phyloP scores from a whole-genome alignment of 2,888 invertebrate genomes.

The Stegophylla sp. region DNA sequence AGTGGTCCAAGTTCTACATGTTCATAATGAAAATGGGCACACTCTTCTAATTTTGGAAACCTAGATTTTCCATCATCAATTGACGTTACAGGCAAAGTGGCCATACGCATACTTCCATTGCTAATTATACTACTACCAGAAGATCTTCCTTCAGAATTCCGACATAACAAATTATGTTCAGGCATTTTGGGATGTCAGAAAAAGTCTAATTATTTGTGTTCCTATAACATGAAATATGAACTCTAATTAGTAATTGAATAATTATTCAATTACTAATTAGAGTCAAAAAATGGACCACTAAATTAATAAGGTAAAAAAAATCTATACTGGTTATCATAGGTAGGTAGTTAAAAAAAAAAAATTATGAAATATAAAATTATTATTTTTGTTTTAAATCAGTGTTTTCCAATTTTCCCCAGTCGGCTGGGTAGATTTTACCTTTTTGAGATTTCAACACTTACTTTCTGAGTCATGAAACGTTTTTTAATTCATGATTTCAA shows the following conservation, averaged over 20 bases:
- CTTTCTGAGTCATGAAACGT: too few species aligned
- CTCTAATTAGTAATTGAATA: not conserved
- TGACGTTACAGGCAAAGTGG: conserved; percentile 60
- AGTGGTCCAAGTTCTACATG: conserved; percentile 85
- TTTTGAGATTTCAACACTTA: too few species aligned
- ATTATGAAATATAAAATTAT: not conserved
- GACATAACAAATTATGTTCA: conserved; percentile 37
- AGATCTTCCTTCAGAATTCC: conserved; percentile 50
- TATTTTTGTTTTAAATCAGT: too few species aligned
- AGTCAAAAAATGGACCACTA: not conserved
- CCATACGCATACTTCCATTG: conserved; percentile 55
- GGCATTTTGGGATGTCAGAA: conserved; percentile 53
- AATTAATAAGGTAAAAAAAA: not conserved
- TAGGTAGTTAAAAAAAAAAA: not conserved
- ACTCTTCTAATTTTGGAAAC: conserved; percentile 91
- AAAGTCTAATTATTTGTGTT: conserved; percentile 44
- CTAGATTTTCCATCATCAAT: conserved; percentile 66
- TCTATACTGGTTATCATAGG: not conserved
- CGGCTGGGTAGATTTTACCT: too few species aligned
- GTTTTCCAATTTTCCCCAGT: too few species aligned
- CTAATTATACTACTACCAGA: conserved; percentile 49
- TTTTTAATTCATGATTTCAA: too few species aligned
- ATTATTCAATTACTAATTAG: not conserved
- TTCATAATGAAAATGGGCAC: conserved; percentile 98
- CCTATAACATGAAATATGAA: conserved; percentile 43